phyloP scores from a whole-genome alignment of 2,888 invertebrate genomes.

The Synanthedon tipuliformis region DNA sequence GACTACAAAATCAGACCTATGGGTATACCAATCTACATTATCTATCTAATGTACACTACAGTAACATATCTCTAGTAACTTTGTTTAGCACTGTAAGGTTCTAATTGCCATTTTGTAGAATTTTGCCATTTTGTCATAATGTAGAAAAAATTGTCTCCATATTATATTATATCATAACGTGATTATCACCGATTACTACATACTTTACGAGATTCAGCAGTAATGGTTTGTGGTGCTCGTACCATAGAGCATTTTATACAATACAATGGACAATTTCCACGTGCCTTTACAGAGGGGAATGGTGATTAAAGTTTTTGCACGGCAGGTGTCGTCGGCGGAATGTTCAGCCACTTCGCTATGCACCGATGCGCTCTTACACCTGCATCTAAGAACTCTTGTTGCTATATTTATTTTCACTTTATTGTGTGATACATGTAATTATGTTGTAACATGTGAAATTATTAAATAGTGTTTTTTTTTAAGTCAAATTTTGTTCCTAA shows the following conservation, averaged over 20 bases:
- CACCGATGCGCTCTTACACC: slow-evolving; percentile 4
- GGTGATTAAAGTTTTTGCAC: slow-evolving; percentile 40
- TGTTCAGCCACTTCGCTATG: slow-evolving; percentile 5
- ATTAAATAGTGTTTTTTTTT: not conserved
- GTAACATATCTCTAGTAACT: too few species aligned
- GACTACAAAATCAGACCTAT: too few species aligned
- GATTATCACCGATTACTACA: too few species aligned
- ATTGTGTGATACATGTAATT: not conserved
- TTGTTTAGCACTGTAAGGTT: too few species aligned
- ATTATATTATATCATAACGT: too few species aligned
- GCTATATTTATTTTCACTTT: not conserved
- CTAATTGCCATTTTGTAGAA: too few species aligned
- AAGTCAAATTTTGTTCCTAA: too few species aligned
- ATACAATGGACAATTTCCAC: slow-evolving; percentile 8
- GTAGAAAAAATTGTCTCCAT: too few species aligned
- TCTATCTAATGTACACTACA: too few species aligned
- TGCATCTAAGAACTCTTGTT: slow-evolving; percentile 1
- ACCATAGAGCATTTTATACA: not conserved
- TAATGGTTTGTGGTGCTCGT: not conserved
- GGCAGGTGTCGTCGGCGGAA: slow-evolving; percentile 22
- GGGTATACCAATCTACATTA: too few species aligned
- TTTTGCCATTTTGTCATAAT: too few species aligned
- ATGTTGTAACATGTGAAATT: not conserved
- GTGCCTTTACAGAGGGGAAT: slow-evolving; percentile 16
- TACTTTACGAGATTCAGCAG: not conserved